These are phyloP conservation scores for Eupithecia subumbrata DNA, from an alignment of 2,888 invertebrate species.

Conservation along the genomic window DNA sequence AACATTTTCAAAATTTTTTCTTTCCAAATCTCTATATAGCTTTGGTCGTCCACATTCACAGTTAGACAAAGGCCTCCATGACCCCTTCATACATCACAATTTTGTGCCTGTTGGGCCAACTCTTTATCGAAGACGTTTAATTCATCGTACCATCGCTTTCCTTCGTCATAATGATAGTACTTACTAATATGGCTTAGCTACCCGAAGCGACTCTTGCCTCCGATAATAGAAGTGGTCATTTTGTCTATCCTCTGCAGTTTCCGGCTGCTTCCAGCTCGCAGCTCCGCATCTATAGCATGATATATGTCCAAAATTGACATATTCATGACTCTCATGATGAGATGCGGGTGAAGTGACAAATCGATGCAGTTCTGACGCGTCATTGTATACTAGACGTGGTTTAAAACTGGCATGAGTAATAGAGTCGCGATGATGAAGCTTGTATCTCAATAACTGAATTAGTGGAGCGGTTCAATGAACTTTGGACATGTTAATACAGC, in stretches of 20 bases:
- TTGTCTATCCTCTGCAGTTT: not conserved
- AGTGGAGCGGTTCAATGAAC: constrained; percentile 32
- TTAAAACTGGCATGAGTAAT: constrained; percentile 70
- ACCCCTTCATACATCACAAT: not conserved
- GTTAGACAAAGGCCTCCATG: not conserved
- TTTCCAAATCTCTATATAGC: not conserved
- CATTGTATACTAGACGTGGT: constrained; percentile 37
- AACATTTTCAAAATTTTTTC: not conserved
- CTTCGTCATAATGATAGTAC: not conserved
- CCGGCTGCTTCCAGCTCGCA: not conserved
- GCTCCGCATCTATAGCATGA: not conserved
- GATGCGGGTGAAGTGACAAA: constrained; percentile 50
- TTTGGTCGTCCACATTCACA: not conserved
- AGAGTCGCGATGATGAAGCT: constrained; percentile 68
- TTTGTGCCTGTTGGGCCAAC: not conserved
- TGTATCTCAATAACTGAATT: constrained; percentile 43
- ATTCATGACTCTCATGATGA: constrained; percentile 24
- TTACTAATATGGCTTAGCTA: not conserved
- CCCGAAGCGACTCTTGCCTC: not conserved
- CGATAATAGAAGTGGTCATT: not conserved
- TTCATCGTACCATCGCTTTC: not conserved
- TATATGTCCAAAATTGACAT: not conserved
- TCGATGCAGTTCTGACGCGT: constrained; percentile 45
- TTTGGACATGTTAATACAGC: not conserved
- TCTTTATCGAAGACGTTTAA: not conserved